Evolutionary conservation across 2,113 vertebrate genomes (phyloP).

Genomic region (Toxostoma redivivum): DNA sequence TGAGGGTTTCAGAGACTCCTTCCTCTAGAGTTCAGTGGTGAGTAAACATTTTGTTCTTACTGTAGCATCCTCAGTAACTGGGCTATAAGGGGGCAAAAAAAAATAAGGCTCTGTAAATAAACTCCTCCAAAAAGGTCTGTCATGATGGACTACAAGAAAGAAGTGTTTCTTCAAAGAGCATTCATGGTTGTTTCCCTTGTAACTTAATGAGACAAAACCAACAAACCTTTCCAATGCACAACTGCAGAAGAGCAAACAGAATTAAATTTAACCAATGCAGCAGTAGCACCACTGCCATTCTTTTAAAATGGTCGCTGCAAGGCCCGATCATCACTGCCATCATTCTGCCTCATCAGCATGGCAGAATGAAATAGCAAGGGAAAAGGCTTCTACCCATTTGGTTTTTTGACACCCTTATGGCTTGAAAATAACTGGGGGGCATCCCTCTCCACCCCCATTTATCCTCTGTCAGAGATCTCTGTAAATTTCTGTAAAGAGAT

Average conservation of each 20-base stretch:
- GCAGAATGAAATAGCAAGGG: neutral
- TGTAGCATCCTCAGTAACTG: slow-evolving; percentile 57
- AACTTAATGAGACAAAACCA: neutral
- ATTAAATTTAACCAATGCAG: neutral
- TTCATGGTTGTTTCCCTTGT: neutral
- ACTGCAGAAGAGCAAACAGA: neutral
- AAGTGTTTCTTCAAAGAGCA: neutral
- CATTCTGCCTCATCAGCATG: neutral
- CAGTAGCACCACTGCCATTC: neutral
- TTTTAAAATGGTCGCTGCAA: neutral
- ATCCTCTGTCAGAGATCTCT: neutral
- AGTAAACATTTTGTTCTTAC: slow-evolving; percentile 83
- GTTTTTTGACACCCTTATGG: neutral
- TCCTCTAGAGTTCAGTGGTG: slow-evolving; percentile 90
- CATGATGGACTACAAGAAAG: neutral
- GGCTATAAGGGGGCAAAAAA: slow-evolving; percentile 11
- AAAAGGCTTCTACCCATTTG: neutral
- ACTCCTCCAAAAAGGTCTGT: neutral
- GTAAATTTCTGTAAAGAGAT: neutral
- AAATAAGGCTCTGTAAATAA: neutral
- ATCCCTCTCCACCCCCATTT: neutral
- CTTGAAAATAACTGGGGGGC: neutral
- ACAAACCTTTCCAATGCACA: neutral
- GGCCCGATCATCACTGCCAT: neutral
- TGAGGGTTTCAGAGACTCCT: neutral